These are phyloP conservation scores for Eustalomyia histrio DNA, from an alignment of 2,888 invertebrate species.

Conservation along the genomic window DNA sequence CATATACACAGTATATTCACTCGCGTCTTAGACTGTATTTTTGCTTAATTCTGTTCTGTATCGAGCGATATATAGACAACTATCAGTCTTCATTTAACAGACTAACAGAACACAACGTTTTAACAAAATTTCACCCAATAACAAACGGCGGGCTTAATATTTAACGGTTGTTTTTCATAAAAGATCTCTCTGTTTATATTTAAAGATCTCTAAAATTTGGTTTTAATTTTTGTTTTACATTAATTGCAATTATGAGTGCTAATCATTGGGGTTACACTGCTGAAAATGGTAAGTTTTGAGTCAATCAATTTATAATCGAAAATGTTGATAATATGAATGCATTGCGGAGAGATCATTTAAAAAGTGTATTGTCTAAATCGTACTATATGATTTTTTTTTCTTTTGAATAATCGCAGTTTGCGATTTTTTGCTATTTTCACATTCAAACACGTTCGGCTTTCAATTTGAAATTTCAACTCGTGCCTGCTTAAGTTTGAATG, in stretches of 20 bases:
- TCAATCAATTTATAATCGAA: neutral
- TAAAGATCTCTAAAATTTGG: slow-evolving; percentile 15
- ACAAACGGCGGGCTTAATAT: neutral
- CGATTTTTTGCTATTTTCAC: slow-evolving; percentile 21
- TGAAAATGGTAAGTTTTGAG: slow-evolving; percentile 73
- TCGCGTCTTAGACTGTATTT: slow-evolving; percentile 55
- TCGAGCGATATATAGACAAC: slow-evolving; percentile 61
- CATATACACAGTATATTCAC: slow-evolving; percentile 38
- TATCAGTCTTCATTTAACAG: slow-evolving; percentile 74
- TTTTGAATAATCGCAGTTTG: slow-evolving; percentile 47
- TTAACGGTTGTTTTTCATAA: neutral
- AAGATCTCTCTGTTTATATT: neutral
- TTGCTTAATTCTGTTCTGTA: slow-evolving; percentile 56
- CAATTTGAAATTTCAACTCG: slow-evolving; percentile 40
- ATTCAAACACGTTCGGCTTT: slow-evolving; percentile 50
- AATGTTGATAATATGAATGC: neutral
- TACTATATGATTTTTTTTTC: slow-evolving; percentile 9
- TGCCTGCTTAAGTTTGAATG: slow-evolving; percentile 18
- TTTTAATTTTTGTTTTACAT: slow-evolving; percentile 13
- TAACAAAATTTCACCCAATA: slow-evolving; percentile 17
- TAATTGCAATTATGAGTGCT: slow-evolving; percentile 44
- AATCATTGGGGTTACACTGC: slow-evolving; percentile 74
- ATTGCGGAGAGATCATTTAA: neutral
- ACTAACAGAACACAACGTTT: slow-evolving; percentile 68
- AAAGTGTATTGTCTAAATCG: neutral